Evolutionary conservation across 2,113 vertebrate species (phyloP).

Genomic region (Pteruthius melanotis): DNA sequence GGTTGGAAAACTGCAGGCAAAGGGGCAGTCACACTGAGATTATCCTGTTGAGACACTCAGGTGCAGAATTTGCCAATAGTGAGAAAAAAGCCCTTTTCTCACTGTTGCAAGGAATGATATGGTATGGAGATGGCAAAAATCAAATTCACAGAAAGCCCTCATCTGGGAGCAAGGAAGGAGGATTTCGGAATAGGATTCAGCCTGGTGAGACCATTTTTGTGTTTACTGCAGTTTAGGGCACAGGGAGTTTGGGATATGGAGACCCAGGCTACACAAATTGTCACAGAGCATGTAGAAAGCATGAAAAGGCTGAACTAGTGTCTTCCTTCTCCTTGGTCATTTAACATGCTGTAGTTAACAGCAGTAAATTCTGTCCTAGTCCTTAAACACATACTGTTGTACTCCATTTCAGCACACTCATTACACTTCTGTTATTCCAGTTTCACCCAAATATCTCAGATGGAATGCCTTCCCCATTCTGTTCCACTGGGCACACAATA

Average conservation of each 20-base stretch:
- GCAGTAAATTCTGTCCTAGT: background rate
- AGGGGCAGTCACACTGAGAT: background rate
- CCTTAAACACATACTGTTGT: fast-evolving
- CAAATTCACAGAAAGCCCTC: background rate
- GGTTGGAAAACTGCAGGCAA: background rate
- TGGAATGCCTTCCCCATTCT: background rate
- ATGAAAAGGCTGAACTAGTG: background rate
- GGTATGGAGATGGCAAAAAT: background rate
- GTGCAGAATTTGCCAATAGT: background rate
- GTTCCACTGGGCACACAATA: background rate
- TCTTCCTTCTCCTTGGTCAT: background rate
- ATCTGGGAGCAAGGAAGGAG: background rate
- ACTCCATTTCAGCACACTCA: background rate
- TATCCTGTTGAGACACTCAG: background rate
- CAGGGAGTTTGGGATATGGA: background rate
- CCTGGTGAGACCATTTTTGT: background rate
- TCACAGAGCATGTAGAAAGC: background rate
- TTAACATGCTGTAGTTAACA: background rate
- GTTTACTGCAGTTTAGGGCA: background rate
- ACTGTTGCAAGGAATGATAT: background rate
- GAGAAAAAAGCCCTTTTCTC: background rate
- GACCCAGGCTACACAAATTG: background rate
- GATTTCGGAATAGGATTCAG: background rate
- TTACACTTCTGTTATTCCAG: background rate
- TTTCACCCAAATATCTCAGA: background rate